phyloP scores from a whole-genome alignment of 2,888 invertebrate species.

The Perizoma flavofasciatum region DNA sequence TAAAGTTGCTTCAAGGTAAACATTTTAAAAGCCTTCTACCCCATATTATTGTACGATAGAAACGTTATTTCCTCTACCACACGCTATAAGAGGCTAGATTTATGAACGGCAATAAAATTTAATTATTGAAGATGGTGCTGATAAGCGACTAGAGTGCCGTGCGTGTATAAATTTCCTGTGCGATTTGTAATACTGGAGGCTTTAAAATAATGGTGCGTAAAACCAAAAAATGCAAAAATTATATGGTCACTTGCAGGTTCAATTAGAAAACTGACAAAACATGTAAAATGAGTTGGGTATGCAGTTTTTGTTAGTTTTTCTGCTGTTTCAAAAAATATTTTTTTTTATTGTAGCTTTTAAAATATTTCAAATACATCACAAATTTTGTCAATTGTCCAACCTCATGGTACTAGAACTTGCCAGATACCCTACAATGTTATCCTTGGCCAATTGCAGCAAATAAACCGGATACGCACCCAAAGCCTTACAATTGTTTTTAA shows the following conservation, averaged over 20 bases:
- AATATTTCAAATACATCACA: too few relatives aligned
- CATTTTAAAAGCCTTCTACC: conserved; percentile 16
- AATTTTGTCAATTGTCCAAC: too few relatives aligned
- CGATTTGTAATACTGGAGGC: conserved; percentile 29
- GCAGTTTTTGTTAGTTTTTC: too few relatives aligned
- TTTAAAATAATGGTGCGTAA: conserved; percentile 1
- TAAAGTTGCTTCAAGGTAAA: too few relatives aligned
- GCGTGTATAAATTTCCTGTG: conserved; percentile 38
- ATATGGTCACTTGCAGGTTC: not conserved
- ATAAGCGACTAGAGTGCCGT: conserved; percentile 41
- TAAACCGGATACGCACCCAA: too few relatives aligned
- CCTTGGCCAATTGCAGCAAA: too few relatives aligned
- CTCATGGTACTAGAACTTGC: too few relatives aligned
- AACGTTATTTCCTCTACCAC: conserved; percentile 36
- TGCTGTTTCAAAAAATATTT: too few relatives aligned
- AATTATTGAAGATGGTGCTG: conserved; percentile 49
- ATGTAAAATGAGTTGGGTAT: too few relatives aligned
- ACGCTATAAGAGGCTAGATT: conserved; percentile 45
- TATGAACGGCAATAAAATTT: conserved; percentile 50
- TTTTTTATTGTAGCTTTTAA: too few relatives aligned
- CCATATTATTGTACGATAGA: conserved; percentile 20
- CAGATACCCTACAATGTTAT: too few relatives aligned
- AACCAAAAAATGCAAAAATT: not conserved
- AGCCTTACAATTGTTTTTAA: too few relatives aligned
- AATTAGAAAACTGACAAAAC: not conserved